Conservation (phyloP, 2,888 invertebrate genomes). For the Lagria hirta region DNA sequence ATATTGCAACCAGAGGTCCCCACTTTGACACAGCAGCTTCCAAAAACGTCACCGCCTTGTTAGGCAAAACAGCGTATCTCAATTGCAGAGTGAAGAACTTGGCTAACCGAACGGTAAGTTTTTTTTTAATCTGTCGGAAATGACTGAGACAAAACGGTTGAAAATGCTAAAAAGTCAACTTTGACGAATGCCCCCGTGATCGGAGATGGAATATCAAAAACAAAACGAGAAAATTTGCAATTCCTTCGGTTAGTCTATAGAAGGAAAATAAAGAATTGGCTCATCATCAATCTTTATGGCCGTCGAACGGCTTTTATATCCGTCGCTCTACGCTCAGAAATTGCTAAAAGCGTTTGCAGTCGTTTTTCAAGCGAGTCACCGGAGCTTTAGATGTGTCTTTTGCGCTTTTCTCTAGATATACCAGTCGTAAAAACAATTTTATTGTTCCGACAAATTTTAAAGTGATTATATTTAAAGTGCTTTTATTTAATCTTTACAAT, state of each 20-base stretch:
- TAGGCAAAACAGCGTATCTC: slow-evolving; percentile 87
- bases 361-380: slow-evolving; percentile 15
- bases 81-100: slow-evolving; percentile 89
- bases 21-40: slow-evolving; percentile 54
- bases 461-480: no score
- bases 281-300: slow-evolving; percentile 37
- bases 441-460: slow-evolving; percentile 1
- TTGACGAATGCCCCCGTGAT: slow-evolving; percentile 23
- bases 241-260: slow-evolving; percentile 21
- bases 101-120: slow-evolving; percentile 86
- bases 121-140: slow-evolving; percentile 7
- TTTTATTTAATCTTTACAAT: no score
- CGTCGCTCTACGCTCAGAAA: slow-evolving; percentile 24
- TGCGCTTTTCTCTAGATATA: slow-evolving; percentile 1
- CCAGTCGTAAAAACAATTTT: slow-evolving; percentile 10
- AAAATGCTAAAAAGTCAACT: slow-evolving; percentile 16
- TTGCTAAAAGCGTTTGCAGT: slow-evolving; percentile 17
- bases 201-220: slow-evolving; percentile 18
- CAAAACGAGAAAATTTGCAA: slow-evolving; percentile 25
- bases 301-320: slow-evolving; percentile 34
- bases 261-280: slow-evolving; percentile 34
- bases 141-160: slow-evolving; percentile 21
- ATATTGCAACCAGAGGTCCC: slow-evolving; percentile 48
- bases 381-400: slow-evolving; percentile 17
- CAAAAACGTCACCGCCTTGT: slow-evolving; percentile 71